These are phyloP conservation scores for Microtus montanus DNA, from an alignment of 2,113 vertebrate species.

Conservation along the genomic window DNA sequence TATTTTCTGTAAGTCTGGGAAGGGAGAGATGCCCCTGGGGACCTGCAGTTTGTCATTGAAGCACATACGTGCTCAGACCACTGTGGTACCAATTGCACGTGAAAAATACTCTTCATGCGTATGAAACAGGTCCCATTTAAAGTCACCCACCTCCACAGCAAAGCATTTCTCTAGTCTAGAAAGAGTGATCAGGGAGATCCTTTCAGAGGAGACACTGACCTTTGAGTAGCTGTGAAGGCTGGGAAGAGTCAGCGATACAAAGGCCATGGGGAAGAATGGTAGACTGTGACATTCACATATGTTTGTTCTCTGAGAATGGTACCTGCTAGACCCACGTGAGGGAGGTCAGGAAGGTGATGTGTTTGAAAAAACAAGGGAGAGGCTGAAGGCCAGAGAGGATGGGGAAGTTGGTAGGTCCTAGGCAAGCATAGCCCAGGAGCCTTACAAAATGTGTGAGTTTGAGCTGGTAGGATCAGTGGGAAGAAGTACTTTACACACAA, in stretches of 20 bases:
- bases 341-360: neutral
- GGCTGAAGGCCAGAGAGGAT: neutral
- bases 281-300: neutral
- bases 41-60: neutral
- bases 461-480: neutral
- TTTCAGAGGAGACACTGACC: neutral
- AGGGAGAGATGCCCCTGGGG: neutral
- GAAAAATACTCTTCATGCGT: neutral
- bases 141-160: neutral
- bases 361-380: neutral
- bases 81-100: rapidly evolving
- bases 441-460: neutral
- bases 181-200: neutral
- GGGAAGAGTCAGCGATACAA: neutral
- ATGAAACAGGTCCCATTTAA: neutral
- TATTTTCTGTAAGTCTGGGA: neutral
- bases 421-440: neutral
- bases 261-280: neutral
- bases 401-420: neutral
- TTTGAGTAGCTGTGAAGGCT: neutral
- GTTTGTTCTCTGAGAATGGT: neutral
- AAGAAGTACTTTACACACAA: neutral
- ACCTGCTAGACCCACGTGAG: neutral
- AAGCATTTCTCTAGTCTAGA: neutral
- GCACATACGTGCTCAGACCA: rapidly evolving